phyloP scores from a whole-genome alignment of 1,140 invertebrate species.

The Campoletis sonorensis region DNA sequence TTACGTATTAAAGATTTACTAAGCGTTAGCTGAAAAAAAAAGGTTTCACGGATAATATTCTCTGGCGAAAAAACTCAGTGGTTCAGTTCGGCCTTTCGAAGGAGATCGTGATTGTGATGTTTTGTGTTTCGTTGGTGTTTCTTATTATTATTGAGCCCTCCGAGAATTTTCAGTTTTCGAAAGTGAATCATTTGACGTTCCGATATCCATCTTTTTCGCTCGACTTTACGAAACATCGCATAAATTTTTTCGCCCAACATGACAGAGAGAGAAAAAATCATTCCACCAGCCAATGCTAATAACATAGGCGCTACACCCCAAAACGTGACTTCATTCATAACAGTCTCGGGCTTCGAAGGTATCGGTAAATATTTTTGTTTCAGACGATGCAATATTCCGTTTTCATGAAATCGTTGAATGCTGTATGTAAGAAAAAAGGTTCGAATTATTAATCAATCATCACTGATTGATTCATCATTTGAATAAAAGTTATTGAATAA shows the following conservation, averaged over 20 bases:
- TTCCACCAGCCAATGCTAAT: conserved; percentile 43
- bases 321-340: conserved; percentile 34
- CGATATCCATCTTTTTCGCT: neutral
- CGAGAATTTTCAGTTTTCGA: neutral
- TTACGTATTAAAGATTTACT: neutral
- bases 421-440: conserved; percentile 44
- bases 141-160: neutral
- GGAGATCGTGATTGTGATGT: neutral
- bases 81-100: neutral
- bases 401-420: conserved; percentile 52
- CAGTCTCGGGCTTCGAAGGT: neutral
- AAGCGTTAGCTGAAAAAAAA: neutral
- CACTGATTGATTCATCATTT: too few relatives aligned
- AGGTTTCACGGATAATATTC: neutral
- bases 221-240: neutral
- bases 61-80: neutral
- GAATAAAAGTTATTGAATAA: too few relatives aligned
- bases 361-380: conserved; percentile 33
- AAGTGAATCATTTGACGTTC: neutral
- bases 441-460: too few relatives aligned
- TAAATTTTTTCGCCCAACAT: conserved; percentile 33
- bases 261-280: conserved; percentile 33
- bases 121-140: neutral
- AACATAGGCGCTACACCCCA: conserved; percentile 50
- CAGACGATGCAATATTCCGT: conserved; percentile 52